phyloP scores from a whole-genome alignment of 2,797 vertebrate genomes.

The Sebastes hubbsi region DNA sequence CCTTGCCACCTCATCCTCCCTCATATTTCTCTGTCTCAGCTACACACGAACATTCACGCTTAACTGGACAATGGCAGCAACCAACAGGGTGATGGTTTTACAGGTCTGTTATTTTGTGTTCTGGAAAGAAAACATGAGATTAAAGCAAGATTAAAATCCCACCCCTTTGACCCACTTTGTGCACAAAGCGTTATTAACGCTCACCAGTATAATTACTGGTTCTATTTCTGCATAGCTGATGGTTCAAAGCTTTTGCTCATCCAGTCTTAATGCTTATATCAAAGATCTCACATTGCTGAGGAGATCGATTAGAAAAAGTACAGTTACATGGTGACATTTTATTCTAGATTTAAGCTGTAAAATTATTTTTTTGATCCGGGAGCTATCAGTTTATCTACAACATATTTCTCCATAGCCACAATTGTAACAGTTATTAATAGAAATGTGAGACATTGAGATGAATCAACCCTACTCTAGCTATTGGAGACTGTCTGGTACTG shows the following conservation, averaged over 20 bases:
- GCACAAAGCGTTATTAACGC: slow-evolving; percentile 28
- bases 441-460: slow-evolving; percentile 1
- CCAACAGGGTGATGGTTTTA: slow-evolving; percentile 1
- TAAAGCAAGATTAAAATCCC: not conserved
- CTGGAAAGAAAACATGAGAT: slow-evolving; percentile 5
- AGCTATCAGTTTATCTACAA: not conserved
- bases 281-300: not conserved
- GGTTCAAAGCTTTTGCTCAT: slow-evolving; percentile 42
- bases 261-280: not conserved
- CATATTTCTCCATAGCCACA: not conserved
- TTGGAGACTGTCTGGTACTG: not conserved
- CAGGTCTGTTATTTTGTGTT: not conserved
- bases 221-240: slow-evolving; percentile 31
- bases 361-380: not conserved
- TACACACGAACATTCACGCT: not conserved
- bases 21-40: slow-evolving; percentile 25
- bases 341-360: not conserved
- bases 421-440: not conserved
- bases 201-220: slow-evolving; percentile 27
- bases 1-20: slow-evolving; percentile 40
- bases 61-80: slow-evolving; percentile 25
- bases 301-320: not conserved
- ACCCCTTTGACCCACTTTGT: slow-evolving; percentile 14
- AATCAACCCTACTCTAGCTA: not conserved
- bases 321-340: not conserved